Conservation (phyloP, 2,113 vertebrate species). For the Todiramphus chloris region DNA sequence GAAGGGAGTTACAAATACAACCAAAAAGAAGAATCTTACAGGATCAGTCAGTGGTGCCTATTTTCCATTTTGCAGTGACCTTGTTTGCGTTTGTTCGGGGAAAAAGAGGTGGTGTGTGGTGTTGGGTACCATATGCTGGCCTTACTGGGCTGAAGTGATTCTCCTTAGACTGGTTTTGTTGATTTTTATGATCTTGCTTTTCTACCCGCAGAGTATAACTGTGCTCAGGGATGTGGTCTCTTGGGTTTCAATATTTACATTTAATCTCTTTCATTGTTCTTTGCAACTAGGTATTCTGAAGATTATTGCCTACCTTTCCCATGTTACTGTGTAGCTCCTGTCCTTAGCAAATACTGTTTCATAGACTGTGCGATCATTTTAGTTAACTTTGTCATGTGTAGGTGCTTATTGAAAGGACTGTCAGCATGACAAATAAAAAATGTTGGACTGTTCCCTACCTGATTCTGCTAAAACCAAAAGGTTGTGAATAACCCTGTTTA, state of each 20-base stretch:
- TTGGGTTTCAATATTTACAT: not conserved
- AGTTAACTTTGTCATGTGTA: not conserved
- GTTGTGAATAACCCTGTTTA: not conserved
- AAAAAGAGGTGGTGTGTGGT: rapidly evolving
- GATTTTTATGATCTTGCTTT: not conserved
- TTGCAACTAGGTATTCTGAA: not conserved
- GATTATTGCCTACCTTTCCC: not conserved
- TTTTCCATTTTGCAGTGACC: not conserved
- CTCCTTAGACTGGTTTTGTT: not conserved
- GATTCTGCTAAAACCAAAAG: not conserved
- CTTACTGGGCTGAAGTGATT: not conserved
- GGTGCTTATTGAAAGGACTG: not conserved
- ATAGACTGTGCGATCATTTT: not conserved
- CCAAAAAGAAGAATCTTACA: not conserved
- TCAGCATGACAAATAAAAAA: not conserved
- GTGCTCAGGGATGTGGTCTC: not conserved
- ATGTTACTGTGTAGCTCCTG: not conserved
- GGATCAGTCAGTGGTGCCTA: rapidly evolving
- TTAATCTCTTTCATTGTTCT: not conserved
- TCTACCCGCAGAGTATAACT: not conserved
- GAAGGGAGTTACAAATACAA: not conserved
- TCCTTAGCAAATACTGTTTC: not conserved
- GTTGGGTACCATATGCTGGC: not conserved
- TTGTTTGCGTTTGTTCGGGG: not conserved
- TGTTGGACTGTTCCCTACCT: not conserved